A percentile compares a stretch with the other conserved stretches of the same genome.
These are phyloP conservation scores for Leptopilina boulardi DNA, from an alignment of 1,140 invertebrate species.

Conservation along the genomic window DNA sequence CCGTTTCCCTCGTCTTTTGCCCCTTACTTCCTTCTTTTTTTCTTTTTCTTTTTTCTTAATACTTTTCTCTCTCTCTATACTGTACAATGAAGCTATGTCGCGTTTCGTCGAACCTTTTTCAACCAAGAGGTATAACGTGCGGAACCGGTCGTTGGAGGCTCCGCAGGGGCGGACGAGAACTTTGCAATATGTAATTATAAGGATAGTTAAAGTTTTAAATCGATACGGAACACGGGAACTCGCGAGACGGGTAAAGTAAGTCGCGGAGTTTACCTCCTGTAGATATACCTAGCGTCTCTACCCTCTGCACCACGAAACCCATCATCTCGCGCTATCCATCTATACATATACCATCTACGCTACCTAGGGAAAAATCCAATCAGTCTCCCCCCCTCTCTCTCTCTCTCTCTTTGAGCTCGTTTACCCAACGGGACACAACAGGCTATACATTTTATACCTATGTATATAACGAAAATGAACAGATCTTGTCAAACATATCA, in stretches of 20 bases:
- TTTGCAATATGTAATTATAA: conserved; percentile 73
- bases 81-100: conserved; percentile 1
- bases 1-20: background rate
- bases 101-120: background rate
- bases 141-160: background rate
- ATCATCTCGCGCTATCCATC: conserved; percentile 49
- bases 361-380: conserved; percentile 56
- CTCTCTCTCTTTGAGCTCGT: conserved; percentile 42
- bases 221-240: conserved; percentile 63
- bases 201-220: conserved; percentile 73
- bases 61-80: conserved; percentile 26
- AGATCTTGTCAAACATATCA: conserved; percentile 2
- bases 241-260: conserved; percentile 45
- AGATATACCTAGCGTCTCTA: conserved; percentile 45
- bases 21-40: background rate
- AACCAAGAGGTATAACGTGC: background rate
- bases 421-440: conserved; percentile 37
- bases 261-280: conserved; percentile 52
- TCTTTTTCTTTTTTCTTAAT: conserved; percentile 6
- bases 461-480: conserved; percentile 8
- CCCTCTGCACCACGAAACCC: conserved; percentile 42
- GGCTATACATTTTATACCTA: background rate
- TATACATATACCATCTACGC: conserved; percentile 47
- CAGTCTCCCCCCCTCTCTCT: conserved; percentile 20
- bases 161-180: conserved; percentile 58